A percentile compares a stretch with the other conserved stretches of the same genome.
Conservation (phyloP, 2,797 vertebrate species). For the Erpetoichthys calabaricus region DNA sequence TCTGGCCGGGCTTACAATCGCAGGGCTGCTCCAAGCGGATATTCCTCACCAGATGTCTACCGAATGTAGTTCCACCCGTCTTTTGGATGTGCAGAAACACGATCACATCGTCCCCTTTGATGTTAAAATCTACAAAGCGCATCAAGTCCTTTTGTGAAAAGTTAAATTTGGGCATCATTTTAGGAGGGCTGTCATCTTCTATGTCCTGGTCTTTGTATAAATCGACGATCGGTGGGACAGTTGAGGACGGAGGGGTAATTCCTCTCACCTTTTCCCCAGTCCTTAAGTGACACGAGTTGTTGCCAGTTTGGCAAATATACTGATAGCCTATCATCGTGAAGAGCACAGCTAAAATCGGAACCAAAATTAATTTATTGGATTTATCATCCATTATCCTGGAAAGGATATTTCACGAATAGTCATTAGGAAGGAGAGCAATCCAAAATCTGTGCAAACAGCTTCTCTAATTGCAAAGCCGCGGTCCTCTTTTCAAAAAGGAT, state of each 20-base stretch:
- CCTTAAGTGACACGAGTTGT: slow-evolving; percentile 68
- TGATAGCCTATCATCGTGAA: slow-evolving; percentile 87
- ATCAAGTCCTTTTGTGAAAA: slow-evolving; percentile 74
- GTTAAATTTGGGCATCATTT: slow-evolving; percentile 59
- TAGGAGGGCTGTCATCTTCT: slow-evolving; percentile 48
- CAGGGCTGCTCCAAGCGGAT: slow-evolving; percentile 90
- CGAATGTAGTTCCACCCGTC: slow-evolving; percentile 92
- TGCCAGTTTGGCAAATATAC: slow-evolving; percentile 79
- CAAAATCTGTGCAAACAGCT: slow-evolving; percentile 20
- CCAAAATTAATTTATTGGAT: slow-evolving; percentile 81
- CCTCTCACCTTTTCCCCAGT: slow-evolving; percentile 44
- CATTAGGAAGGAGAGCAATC: slow-evolving; percentile 38
- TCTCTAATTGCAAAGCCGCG: slow-evolving; percentile 1
- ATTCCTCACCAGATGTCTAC: slow-evolving; percentile 88
- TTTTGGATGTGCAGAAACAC: slow-evolving; percentile 97
- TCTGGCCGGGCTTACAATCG: slow-evolving; percentile 84
- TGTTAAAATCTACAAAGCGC: slow-evolving; percentile 80
- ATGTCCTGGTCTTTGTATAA: slow-evolving; percentile 52
- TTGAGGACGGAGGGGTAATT: slow-evolving; percentile 41
- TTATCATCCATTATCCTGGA: slow-evolving; percentile 78
- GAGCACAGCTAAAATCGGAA: slow-evolving; percentile 75
- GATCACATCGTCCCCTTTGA: slow-evolving; percentile 83
- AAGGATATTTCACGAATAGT: slow-evolving; percentile 34
- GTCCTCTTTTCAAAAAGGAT: too few relatives aligned
- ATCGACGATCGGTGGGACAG: slow-evolving; percentile 42